Conservation (phyloP, 2,113 vertebrate species). For the Callospermophilus lateralis region DNA sequence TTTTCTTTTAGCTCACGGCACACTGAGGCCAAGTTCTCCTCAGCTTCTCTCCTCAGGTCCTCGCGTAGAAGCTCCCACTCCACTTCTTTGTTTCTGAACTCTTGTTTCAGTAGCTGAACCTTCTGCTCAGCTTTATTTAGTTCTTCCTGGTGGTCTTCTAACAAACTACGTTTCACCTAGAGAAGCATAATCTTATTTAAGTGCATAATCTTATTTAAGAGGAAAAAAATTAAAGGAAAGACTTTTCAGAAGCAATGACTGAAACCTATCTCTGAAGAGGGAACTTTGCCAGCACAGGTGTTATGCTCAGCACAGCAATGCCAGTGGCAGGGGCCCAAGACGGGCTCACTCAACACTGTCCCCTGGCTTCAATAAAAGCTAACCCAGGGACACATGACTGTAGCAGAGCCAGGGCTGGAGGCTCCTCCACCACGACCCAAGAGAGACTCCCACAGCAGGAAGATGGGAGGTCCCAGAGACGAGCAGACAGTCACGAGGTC, state of each 20-base stretch:
- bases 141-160: slow-evolving; percentile 83
- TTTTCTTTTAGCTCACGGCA: slow-evolving; percentile 81
- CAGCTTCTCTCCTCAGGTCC: slow-evolving; percentile 72
- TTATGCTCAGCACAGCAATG: background rate
- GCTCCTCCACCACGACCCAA: background rate
- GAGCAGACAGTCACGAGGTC: rapidly evolving
- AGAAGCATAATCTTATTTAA: background rate
- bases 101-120: slow-evolving; percentile 78
- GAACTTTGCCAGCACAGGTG: background rate
- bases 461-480: rapidly evolving
- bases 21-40: slow-evolving; percentile 73
- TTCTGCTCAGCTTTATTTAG: slow-evolving; percentile 83
- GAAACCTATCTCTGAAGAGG: background rate
- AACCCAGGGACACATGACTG: rapidly evolving
- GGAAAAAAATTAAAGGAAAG: background rate
- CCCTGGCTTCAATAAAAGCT: background rate
- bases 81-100: slow-evolving; percentile 84
- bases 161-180: slow-evolving; percentile 87
- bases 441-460: background rate
- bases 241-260: background rate
- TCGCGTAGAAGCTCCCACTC: slow-evolving; percentile 80
- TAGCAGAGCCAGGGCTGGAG: rapidly evolving
- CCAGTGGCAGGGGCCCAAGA: background rate
- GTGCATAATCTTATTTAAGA: background rate
- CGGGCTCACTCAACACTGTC: background rate